Conservation (phyloP, 2,797 vertebrate species). For the Otolemur crassicaudatus region DNA sequence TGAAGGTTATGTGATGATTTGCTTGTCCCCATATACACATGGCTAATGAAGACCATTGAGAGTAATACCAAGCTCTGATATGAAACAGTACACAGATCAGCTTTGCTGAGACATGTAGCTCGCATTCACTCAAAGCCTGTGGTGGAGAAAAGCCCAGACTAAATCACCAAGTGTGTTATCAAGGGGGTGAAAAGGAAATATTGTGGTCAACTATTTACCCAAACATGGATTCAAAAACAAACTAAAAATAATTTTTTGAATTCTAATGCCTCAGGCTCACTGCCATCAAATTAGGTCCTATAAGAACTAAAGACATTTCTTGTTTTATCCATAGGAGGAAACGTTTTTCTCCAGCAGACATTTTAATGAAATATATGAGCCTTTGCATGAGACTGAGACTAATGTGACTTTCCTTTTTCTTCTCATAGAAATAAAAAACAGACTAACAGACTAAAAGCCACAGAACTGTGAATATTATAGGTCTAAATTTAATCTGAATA, state of each 20-base stretch:
- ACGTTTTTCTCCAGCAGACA: slow-evolving; percentile 53
- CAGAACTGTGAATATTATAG: neutral
- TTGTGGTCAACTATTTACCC: slow-evolving; percentile 65
- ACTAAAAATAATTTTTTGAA: slow-evolving; percentile 64
- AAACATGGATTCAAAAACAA: slow-evolving; percentile 67
- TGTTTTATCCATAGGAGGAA: slow-evolving; percentile 59
- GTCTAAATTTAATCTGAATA: slow-evolving; percentile 19
- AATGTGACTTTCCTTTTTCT: slow-evolving; percentile 9
- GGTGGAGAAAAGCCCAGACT: neutral
- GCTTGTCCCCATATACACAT: neutral
- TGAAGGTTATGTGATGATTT: slow-evolving; percentile 49
- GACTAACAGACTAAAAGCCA: slow-evolving; percentile 30
- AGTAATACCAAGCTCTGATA: slow-evolving; percentile 70
- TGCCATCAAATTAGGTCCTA: slow-evolving; percentile 29
- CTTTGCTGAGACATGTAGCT: slow-evolving; percentile 69
- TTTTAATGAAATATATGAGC: slow-evolving; percentile 63
- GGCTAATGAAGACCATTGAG: slow-evolving; percentile 73
- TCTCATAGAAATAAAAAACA: slow-evolving; percentile 22
- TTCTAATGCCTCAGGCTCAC: slow-evolving; percentile 62
- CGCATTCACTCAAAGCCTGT: slow-evolving; percentile 28
- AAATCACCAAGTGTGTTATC: slow-evolving; percentile 67
- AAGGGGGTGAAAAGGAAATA: neutral
- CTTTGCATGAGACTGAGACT: slow-evolving; percentile 24
- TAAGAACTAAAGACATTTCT: slow-evolving; percentile 41
- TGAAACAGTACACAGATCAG: slow-evolving; percentile 70